Percentiles rank a stretch among this genome's conserved stretches.
Conservation (phyloP, 2,113 vertebrate genomes). For the Elanus axillaris region DNA sequence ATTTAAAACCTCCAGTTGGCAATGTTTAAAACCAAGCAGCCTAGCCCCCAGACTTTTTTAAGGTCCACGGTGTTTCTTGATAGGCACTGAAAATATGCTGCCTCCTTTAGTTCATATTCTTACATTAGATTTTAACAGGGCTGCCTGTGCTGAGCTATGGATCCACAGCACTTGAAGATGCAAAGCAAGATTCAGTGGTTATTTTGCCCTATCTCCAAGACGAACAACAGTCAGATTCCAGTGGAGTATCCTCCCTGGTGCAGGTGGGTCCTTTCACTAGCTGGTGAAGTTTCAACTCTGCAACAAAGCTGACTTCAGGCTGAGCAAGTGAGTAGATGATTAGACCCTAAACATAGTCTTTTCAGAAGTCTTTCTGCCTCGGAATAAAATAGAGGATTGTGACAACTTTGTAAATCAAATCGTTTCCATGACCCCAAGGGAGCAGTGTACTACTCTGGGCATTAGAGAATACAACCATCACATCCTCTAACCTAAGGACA, state of each 20-base stretch:
- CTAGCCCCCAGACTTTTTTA: not conserved
- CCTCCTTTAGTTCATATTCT: not conserved
- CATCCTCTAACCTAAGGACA: not conserved
- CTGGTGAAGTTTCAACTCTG: not conserved
- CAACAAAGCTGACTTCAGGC: not conserved
- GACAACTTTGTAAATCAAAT: not conserved
- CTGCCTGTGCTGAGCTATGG: not conserved
- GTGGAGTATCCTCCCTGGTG: not conserved
- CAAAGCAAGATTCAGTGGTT: not conserved
- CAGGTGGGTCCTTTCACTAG: not conserved
- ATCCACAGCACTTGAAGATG: not conserved
- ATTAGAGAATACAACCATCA: not conserved
- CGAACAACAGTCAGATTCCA: not conserved
- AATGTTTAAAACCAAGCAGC: not conserved
- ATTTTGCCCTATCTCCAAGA: not conserved
- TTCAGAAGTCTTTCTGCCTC: not conserved
- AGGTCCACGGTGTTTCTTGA: not conserved
- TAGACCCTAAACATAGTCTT: not conserved
- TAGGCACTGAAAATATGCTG: not conserved
- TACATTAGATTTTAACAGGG: not conserved
- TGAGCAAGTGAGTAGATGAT: not conserved
- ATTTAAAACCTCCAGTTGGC: not conserved
- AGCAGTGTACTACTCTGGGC: rapidly evolving
- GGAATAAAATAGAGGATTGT: not conserved
- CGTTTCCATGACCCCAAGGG: not conserved